Evolutionary conservation across 2,888 invertebrate species (phyloP), one percentile per base, ranked within the genome.

Genomic region (Dolichomitus sp.): DNA sequence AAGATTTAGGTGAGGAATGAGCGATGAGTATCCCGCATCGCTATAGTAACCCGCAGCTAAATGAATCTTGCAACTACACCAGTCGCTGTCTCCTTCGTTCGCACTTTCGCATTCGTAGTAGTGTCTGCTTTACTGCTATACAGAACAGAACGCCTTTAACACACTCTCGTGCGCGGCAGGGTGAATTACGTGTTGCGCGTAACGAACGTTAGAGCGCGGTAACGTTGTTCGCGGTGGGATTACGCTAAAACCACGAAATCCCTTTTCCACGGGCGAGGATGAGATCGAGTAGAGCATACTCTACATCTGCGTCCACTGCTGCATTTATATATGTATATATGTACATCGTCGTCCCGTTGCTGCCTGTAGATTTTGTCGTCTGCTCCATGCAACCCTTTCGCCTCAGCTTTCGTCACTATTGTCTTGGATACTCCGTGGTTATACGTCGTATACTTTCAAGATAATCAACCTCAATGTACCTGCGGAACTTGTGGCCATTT

Each of bases 171-270:
- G 57, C 7, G 37, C 63, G 50, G 37, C 78, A 52, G 73, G 78
- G 85, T 85, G 87, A 90, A 90, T 90, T 89, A 89, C 90, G 89
- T 87, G 89, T 89, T 90, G 87, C 89, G 85, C 84, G 88, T 85
- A 88, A 89, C 87, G 86, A 89, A 88, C 88, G 86, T 88, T 88
- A 84, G 86, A 88, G 85, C 88, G 83, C 54, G 68, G 85, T 83
- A 89, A 89, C 89, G 88, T 90, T 90, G 90, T 90, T 90, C 90
- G 87, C 88, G 85, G 80, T 82, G 84, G 89, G 89, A 90, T 90
- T 89, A 89, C 86, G 88, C 69, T 89, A 87, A 90, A 90, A 89
- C 90, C 90, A 78, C 87, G 80, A 82, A 86, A 88, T 87, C 84
- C 86, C 85, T 84, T 78, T 84, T 87, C 86, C 86, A 84, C 66